phyloP scores from a whole-genome alignment of 2,797 vertebrate species.

The Etheostoma perlongum region DNA sequence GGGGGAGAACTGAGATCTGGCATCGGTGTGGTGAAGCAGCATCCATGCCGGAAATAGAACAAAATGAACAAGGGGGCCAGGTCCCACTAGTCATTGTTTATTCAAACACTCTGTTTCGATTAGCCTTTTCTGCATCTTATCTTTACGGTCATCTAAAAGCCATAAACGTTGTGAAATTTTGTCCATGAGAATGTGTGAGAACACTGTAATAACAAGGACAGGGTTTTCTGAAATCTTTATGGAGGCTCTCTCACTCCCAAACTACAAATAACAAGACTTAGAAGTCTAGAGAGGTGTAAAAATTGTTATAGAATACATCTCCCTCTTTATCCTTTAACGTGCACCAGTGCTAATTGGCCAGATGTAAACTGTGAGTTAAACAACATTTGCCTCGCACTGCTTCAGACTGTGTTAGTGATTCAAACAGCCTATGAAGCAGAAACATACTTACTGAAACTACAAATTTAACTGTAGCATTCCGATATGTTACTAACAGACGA shows the following conservation, averaged over 20 bases:
- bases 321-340: slow-evolving; percentile 1
- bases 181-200: no score
- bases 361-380: slow-evolving; percentile 46
- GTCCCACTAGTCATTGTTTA: background rate
- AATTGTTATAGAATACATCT: slow-evolving; percentile 26
- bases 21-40: background rate
- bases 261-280: slow-evolving; percentile 18
- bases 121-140: slow-evolving; percentile 1
- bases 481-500: slow-evolving; percentile 44
- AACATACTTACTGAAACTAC: slow-evolving; percentile 19
- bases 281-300: slow-evolving; percentile 20
- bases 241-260: background rate
- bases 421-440: slow-evolving; percentile 38
- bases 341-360: slow-evolving; percentile 53
- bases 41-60: slow-evolving; percentile 1
- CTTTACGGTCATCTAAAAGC: background rate
- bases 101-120: background rate
- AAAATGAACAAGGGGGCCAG: background rate
- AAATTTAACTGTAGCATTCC: slow-evolving; percentile 28
- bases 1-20: slow-evolving; percentile 13
- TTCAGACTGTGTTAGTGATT: slow-evolving; percentile 30
- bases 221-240: background rate
- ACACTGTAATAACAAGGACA: background rate
- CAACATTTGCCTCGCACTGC: slow-evolving; percentile 33
- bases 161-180: no score